These are phyloP conservation scores for Dolichoris vasculosae DNA, from an alignment of 1,140 invertebrate species.

Conservation along the genomic window DNA sequence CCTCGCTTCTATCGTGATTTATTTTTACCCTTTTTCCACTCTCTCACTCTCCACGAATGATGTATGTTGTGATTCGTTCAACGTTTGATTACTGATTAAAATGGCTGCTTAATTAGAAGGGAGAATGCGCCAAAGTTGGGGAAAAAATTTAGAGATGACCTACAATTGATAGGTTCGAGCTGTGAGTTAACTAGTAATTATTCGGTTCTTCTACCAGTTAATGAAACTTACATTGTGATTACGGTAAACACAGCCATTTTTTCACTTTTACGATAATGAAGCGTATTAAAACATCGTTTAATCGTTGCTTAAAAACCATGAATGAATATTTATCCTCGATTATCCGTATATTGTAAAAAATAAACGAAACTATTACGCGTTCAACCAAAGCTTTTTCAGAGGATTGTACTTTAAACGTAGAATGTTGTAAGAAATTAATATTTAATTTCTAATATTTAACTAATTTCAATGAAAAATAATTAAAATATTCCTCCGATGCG, in stretches of 20 bases:
- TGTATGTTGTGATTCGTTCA: neutral
- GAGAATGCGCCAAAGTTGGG: neutral
- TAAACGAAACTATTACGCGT: no score
- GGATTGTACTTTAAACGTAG: no score
- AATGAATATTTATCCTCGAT: no score
- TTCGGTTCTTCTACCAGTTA: neutral
- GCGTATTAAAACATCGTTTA: no score
- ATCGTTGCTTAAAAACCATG: no score
- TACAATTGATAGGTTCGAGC: slow-evolving; percentile 26
- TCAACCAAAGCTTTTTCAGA: no score
- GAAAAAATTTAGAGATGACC: slow-evolving; percentile 21
- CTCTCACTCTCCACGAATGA: neutral
- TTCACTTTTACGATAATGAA: neutral
- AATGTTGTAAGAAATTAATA: no score
- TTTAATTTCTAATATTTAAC: no score
- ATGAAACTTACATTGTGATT: slow-evolving; percentile 6
- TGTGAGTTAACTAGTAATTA: neutral
- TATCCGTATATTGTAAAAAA: no score
- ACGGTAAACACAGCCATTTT: neutral
- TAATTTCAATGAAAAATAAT: no score
- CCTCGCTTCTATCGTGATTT: neutral
- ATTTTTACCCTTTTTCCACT: neutral
- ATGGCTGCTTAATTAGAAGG: slow-evolving; percentile 24
- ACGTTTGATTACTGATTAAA: neutral
- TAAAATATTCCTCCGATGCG: no score